Base-by-base conservation (phyloP, 2,113 vertebrate genomes). In the Excalfactoria chinensis region DNA sequence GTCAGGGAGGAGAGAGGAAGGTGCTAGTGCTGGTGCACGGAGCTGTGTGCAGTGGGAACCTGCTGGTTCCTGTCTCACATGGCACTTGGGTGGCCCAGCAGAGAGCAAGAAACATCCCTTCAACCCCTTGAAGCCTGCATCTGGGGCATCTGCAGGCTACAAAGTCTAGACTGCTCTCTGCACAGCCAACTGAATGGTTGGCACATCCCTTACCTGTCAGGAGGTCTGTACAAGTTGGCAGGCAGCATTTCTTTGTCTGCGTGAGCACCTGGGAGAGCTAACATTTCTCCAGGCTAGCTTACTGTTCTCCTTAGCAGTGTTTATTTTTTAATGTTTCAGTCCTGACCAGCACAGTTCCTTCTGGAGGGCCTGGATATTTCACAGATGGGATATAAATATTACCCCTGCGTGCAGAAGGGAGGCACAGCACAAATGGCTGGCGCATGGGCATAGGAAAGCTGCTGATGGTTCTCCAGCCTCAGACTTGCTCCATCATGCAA, bases 51-150 rank as follows among this genome's bases (percentile, higher is more conserved):
- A 17, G 18, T 0, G 12, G 53, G 44, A 90, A 58, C 44, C 49
- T 79, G 82, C 73, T 55, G 53, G 32, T 83, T 30, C 26, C 30
- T 40, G 55, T 13, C 32, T 30, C 3, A 0, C 14, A 74, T 66
- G 69, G 37, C 7, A 1, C 16, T 0, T 2, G 12, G 35, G 6
- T 44, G 51, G 72, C n/a, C 40, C 4, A 0, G 35, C 0, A 0
- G 63, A 14, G 40, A 30, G 67, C 74, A 28, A 40, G 37, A 63
- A 63, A 28, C 37, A 19, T 37, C 60, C 18, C 11, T 37, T 40
- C 17, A 0, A 17, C 25, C 4, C 35, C 66, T 49, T 1, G 4
- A 87, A 78, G 51, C 35, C 51, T 2, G 1, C 30, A 70, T 56
- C 72, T 83, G 62, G 56, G 63, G 13, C 76, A 78, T 71, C 56